Conservation (phyloP, 2,797 vertebrate species). For the Helicolenus hilgendorfi region DNA sequence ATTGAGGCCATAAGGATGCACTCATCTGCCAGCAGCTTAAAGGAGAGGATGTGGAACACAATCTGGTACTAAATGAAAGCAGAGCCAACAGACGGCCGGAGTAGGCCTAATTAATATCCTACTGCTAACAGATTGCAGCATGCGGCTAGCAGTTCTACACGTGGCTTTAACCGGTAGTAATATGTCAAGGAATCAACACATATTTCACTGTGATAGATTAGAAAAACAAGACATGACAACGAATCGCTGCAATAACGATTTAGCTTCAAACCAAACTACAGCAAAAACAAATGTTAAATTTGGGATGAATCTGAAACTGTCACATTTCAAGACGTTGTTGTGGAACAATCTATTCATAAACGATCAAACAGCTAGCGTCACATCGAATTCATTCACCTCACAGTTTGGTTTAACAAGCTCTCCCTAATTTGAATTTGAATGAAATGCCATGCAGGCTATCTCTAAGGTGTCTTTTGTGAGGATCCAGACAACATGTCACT, state of each 20-base stretch:
- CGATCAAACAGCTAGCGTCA: not conserved
- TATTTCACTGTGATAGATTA: not conserved
- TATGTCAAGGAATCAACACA: conserved; percentile 31
- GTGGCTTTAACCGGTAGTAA: conserved; percentile 38
- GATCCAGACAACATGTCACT: conserved; percentile 18
- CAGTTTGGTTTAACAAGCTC: not conserved
- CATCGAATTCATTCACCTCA: not conserved
- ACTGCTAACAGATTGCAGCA: conserved; percentile 78
- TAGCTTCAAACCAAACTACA: not conserved
- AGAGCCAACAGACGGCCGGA: conserved; percentile 71
- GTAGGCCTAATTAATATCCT: conserved; percentile 80
- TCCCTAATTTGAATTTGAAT: conserved; percentile 10
- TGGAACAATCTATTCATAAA: not conserved
- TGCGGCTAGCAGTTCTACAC: conserved; percentile 67
- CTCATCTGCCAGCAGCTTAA: conserved; percentile 75
- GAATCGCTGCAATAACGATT: not conserved
- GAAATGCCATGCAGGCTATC: not conserved
- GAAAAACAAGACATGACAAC: not conserved
- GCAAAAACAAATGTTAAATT: not conserved
- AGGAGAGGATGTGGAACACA: conserved; percentile 75
- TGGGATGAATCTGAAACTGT: not conserved
- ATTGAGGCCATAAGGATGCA: conserved; percentile 72
- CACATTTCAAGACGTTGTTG: not conserved
- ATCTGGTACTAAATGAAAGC: conserved; percentile 77
- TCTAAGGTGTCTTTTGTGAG: conserved; percentile 18